Conservation (phyloP, 2,888 invertebrate genomes). For the Sepiola atlantica region DNA sequence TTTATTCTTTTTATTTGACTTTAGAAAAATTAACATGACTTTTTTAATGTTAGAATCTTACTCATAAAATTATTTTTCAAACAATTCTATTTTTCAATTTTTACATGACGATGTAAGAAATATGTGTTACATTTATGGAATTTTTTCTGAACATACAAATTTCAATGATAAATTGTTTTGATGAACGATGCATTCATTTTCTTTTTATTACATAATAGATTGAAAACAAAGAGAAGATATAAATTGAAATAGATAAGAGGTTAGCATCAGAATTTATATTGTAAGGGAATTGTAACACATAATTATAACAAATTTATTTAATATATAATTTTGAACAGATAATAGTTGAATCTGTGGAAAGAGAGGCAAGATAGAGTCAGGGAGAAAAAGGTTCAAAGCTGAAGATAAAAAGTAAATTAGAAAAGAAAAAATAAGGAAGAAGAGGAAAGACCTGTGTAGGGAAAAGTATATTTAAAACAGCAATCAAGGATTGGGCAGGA, state of each 20-base stretch:
- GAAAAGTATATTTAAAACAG: not conserved
- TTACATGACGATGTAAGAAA: no score
- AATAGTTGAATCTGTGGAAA: not conserved
- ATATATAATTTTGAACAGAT: not conserved
- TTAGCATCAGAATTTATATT: not conserved
- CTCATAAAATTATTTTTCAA: no score
- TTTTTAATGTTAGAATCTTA: no score
- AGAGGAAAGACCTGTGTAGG: slow-evolving; percentile 20
- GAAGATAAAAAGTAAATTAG: slow-evolving; percentile 4
- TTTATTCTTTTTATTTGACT: no score
- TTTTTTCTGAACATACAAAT: no score
- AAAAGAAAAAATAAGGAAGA: no score
- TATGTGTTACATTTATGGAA: no score
- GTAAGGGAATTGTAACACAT: not conserved
- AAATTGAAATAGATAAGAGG: not conserved
- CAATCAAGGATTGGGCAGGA: not conserved
- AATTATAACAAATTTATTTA: not conserved
- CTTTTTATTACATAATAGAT: not conserved
- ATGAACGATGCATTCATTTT: no score
- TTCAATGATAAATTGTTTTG: no score
- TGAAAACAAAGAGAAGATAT: not conserved
- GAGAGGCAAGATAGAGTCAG: not conserved
- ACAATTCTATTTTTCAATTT: no score
- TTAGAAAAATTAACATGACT: no score
- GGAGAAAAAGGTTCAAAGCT: not conserved